Evolutionary conservation across 2,888 invertebrate genomes (phyloP).

Genomic region (Melinopterus prodromus): DNA sequence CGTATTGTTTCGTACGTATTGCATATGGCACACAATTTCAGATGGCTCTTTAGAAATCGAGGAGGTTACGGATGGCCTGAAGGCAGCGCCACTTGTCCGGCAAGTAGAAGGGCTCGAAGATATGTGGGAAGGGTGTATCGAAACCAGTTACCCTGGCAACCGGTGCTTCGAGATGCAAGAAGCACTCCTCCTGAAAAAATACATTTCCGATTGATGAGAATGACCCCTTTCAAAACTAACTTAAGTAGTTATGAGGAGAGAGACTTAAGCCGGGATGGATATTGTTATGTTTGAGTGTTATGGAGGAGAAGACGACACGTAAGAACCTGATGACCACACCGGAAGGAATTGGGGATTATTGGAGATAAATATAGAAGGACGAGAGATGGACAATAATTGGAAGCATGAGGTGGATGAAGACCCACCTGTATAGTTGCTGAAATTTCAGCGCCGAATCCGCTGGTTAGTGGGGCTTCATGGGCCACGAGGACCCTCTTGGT

Average conservation of each 20-base stretch:
- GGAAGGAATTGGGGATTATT: neutral
- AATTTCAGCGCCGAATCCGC: conserved; percentile 96
- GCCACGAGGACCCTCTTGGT: conserved; percentile 91
- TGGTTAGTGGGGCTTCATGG: conserved; percentile 96
- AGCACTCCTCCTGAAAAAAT: conserved; percentile 83
- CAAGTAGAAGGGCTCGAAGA: conserved; percentile 95
- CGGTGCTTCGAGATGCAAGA: conserved; percentile 94
- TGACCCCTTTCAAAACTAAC: neutral
- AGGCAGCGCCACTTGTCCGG: conserved; percentile 94
- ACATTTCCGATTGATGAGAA: conserved; percentile 32
- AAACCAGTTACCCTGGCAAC: conserved; percentile 89
- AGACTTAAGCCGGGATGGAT: neutral
- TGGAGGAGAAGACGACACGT: neutral
- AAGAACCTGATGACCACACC: neutral
- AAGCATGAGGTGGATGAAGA: neutral
- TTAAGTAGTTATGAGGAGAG: neutral
- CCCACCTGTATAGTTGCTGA: conserved; percentile 91
- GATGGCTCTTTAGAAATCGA: conserved; percentile 70
- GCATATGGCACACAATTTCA: neutral
- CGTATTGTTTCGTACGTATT: neutral
- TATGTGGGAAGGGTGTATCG: conserved; percentile 98
- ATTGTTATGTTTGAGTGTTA: neutral
- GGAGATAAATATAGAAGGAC: neutral
- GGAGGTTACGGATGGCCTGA: conserved; percentile 77
- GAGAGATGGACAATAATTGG: neutral